Evolutionary conservation across 2,888 invertebrate species (phyloP), one percentile per base, ranked within the genome.

Genomic region (Oxystoma pomonae): DNA sequence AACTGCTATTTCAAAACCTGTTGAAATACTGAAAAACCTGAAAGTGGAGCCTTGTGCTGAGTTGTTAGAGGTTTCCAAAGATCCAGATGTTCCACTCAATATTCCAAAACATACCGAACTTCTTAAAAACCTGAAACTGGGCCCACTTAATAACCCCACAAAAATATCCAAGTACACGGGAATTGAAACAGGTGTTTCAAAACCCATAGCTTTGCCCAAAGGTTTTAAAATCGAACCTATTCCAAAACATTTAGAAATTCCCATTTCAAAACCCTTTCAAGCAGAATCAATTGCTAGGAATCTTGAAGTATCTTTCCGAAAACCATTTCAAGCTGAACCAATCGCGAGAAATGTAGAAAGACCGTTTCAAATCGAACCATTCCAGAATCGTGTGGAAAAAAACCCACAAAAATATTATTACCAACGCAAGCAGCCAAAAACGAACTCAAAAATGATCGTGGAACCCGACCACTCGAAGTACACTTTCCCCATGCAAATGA

Each of bases 401-500:
- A n/a, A n/a, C n/a, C n/a, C n/a, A n/a, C n/a, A n/a, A n/a, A n/a
- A n/a, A n/a, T n/a, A n/a, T n/a, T n/a, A n/a, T n/a, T n/a, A n/a
- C n/a, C n/a, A n/a, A n/a, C 35, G 35, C 35, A 35, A 35, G 12
- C 35, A 35, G 35, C n/a, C n/a, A 16, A 53, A 53, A 53, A 16
- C 5, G n/a, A 53, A 17, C n/a, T 53, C 7, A 57, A 67, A 62
- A 49, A 68, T 72, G 66, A 66, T 68, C 5, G 58, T 67, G 1
- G 72, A 71, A 51, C 59, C 49, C 51, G 70, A 70, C 62, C 61
- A 59, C 49, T 61, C 71, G 16, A 72, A 72, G 57, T 71, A 73
- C 60, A 71, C 70, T 9, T 71, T 70, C 50, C 70, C 72, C 5
- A 67, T 71, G 17, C 69, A 70, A 65, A 64, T 72, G 58, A 72